Evolutionary conservation across 2,113 vertebrate genomes (phyloP).

Genomic region (Hydropotes inermis): DNA sequence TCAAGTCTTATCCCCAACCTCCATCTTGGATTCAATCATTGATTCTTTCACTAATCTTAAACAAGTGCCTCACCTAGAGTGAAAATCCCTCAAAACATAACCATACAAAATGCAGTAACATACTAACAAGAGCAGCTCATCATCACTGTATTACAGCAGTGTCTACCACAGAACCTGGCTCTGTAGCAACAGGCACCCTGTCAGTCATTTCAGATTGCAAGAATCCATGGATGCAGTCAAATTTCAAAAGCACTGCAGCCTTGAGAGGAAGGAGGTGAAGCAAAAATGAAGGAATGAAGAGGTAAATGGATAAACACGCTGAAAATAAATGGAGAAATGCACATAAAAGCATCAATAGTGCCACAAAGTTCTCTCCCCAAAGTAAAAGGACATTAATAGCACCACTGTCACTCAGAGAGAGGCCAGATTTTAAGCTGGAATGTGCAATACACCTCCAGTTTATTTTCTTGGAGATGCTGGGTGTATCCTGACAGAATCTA

Average conservation of each 20-base stretch:
- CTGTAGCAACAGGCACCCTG: not conserved
- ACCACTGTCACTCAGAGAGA: not conserved
- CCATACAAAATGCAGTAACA: not conserved
- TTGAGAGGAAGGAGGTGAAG: not conserved
- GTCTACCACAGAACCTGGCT: not conserved
- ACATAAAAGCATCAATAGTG: not conserved
- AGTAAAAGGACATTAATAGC: slow-evolving; percentile 24
- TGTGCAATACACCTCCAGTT: not conserved
- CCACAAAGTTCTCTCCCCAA: not conserved
- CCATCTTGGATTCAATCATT: not conserved
- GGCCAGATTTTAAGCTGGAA: slow-evolving; percentile 37
- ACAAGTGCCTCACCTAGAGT: not conserved
- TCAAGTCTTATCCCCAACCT: not conserved
- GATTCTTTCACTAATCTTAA: not conserved
- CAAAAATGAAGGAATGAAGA: not conserved
- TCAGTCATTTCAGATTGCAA: not conserved
- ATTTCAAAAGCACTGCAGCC: not conserved
- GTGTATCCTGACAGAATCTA: slow-evolving; percentile 10
- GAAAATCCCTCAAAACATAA: not conserved
- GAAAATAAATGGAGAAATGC: not conserved
- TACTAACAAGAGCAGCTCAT: not conserved
- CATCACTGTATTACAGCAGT: not conserved
- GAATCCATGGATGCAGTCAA: not conserved
- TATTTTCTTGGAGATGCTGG: slow-evolving; percentile 41
- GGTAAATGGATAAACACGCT: not conserved